A percentile compares a stretch with the other conserved stretches of the same genome.
These are phyloP conservation scores for Emmelina monodactyla DNA, from an alignment of 2,888 invertebrate species.

Conservation along the genomic window DNA sequence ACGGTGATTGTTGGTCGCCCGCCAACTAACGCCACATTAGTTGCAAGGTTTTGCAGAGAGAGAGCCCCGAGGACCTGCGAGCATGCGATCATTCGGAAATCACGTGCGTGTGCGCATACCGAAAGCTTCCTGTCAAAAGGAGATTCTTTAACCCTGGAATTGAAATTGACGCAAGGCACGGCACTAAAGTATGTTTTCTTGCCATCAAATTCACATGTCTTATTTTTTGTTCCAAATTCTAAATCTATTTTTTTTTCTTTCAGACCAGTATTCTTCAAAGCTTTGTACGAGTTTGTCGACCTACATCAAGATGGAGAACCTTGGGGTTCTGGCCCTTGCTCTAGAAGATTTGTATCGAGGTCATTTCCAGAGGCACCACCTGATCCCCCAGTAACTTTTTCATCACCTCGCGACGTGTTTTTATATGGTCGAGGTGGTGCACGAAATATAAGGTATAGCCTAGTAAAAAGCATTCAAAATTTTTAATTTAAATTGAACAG, in stretches of 20 bases:
- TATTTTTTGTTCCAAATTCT: no score
- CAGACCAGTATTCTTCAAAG: constrained; percentile 84
- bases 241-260: constrained; percentile 18
- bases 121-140: constrained; percentile 86
- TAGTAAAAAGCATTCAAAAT: no score
- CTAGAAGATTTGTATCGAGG: constrained; percentile 76
- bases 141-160: constrained; percentile 80
- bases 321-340: constrained; percentile 77
- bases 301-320: constrained; percentile 85
- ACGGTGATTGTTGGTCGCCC: constrained; percentile 64
- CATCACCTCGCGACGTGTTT: constrained; percentile 83
- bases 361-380: constrained; percentile 61
- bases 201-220: no score
- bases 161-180: constrained; percentile 82
- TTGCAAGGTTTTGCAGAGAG: constrained; percentile 84
- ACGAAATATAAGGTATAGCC: constrained; percentile 81
- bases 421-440: constrained; percentile 87
- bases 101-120: constrained; percentile 79
- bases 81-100: constrained; percentile 73
- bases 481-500: no score
- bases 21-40: constrained; percentile 76
- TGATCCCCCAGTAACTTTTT: constrained; percentile 78
- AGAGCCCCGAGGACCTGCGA: constrained; percentile 85
- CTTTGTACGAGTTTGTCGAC: constrained; percentile 89
- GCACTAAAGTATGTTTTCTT: constrained; percentile 82